Evolutionary conservation across 2,888 invertebrate genomes (phyloP).

Genomic region (Torymus aiolomorphi): DNA sequence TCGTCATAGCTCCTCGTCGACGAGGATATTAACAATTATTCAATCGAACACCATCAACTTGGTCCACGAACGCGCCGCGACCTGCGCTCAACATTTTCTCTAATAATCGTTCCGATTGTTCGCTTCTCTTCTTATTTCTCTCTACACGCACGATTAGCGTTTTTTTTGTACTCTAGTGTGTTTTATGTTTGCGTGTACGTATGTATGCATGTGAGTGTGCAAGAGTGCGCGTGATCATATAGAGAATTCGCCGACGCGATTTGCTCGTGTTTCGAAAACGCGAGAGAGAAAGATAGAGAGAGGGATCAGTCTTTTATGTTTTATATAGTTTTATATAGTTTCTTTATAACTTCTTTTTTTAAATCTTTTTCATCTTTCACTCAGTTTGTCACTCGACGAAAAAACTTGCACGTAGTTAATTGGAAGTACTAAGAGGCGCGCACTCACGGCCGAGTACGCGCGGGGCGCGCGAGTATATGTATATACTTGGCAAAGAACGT

Average conservation of each 20-base stretch:
- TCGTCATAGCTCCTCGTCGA: constrained; percentile 34
- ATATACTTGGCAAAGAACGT: constrained; percentile 38
- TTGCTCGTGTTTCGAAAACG: constrained; percentile 11
- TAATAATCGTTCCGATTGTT: constrained; percentile 14
- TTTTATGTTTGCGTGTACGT: background rate
- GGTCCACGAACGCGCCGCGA: constrained; percentile 54
- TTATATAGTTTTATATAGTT: background rate
- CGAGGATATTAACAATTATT: constrained; percentile 45
- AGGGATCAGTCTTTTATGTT: constrained; percentile 54
- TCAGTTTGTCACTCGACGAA: background rate
- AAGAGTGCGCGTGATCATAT: background rate
- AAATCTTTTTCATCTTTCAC: too few species aligned
- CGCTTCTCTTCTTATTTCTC: constrained; percentile 10
- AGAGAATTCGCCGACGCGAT: constrained; percentile 37
- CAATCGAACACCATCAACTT: constrained; percentile 45
- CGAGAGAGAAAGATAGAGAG: constrained; percentile 57
- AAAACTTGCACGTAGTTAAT: constrained; percentile 35
- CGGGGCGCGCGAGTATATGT: constrained; percentile 22
- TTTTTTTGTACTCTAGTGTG: constrained; percentile 51
- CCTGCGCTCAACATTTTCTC: constrained; percentile 35
- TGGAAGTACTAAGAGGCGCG: constrained; percentile 36
- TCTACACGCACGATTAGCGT: constrained; percentile 15
- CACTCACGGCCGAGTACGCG: background rate
- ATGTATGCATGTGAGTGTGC: too few species aligned
- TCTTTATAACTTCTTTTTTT: constrained; percentile 13